phyloP scores from a whole-genome alignment of 1,140 invertebrate genomes.

The Apolygus lucorum region DNA sequence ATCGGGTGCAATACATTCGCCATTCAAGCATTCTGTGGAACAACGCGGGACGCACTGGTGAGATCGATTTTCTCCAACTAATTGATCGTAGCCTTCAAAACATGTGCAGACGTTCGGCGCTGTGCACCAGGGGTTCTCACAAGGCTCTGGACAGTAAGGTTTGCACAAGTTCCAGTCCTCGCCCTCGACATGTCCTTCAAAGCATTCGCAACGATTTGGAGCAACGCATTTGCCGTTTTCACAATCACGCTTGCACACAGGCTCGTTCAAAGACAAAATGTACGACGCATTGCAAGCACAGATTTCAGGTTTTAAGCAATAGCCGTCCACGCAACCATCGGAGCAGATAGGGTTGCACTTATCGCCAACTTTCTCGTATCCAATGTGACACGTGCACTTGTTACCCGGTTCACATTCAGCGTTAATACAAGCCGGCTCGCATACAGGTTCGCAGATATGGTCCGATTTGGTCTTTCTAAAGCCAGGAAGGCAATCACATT shows the following conservation, averaged over 20 bases:
- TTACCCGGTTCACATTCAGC: not conserved
- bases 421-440: not conserved
- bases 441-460: not conserved
- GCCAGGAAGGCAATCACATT: not conserved
- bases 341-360: conserved; percentile 9
- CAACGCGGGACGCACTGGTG: not conserved
- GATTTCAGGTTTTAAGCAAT: conserved; percentile 1
- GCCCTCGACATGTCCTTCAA: not conserved
- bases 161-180: not conserved
- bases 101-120: conserved; percentile 15
- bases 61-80: not conserved
- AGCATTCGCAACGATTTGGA: not conserved
- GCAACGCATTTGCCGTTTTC: not conserved
- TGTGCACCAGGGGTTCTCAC: conserved; percentile 11
- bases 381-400: not conserved
- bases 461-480: not conserved
- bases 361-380: not conserved
- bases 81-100: not conserved
- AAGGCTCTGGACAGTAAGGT: conserved; percentile 7
- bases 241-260: not conserved
- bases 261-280: not conserved
- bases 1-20: not conserved
- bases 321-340: conserved; percentile 12
- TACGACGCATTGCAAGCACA: not conserved
- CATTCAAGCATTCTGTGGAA: not conserved